Evolutionary conservation across 2,113 vertebrate species (phyloP), one percentile per base, ranked within the genome.

Genomic region (Zosterops borbonicus): DNA sequence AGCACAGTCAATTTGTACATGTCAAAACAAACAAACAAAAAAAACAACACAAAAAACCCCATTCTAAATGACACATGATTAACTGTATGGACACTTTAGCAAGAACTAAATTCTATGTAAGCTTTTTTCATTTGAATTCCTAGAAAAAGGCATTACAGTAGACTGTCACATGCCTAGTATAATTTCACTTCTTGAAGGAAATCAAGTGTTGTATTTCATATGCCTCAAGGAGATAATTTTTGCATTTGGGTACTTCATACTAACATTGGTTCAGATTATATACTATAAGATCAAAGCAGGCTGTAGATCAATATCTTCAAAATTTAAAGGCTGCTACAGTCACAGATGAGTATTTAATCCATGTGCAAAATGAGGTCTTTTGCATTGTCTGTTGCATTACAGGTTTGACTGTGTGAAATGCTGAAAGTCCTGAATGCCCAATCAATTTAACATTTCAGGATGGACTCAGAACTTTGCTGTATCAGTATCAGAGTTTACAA

Each of bases 121-220:
- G 55, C 0, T 6, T 89, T 94, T 79, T 69, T 27, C 7, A 62
- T 73, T 56, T 79, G 13, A 47, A 52, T 14, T 23, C 27, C 24
- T 49, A 9, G 49, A 21, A 85, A 31, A 42, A 44, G 24, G 17
- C 44, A 37, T 6, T 71, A 22, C 9, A 71, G 41, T 22, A 84
- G 42, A 41, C 7, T 63, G 29, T 46, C 25, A 69, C 15, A 50
- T 5, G 5, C 58, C 19, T 83, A 42, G 14, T 27, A 56, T 37
- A 83, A 24, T 8, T 47, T 29, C 1, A 49, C 64, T 87, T 84
- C 42, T 71, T 78, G 23, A 71, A 52, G 44, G 21, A 79, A 86
- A 95, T 65, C 23, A 69, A 20, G 22, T 73, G 79, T 87, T 80
- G 10, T 31, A 90, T 41, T 95, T 80, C 23, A n/a, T 46, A 56